Percentiles rank a stretch among this genome's conserved stretches.
Evolutionary conservation across 2,797 vertebrate genomes (phyloP).

Genomic region (Cottoperca gobio): DNA sequence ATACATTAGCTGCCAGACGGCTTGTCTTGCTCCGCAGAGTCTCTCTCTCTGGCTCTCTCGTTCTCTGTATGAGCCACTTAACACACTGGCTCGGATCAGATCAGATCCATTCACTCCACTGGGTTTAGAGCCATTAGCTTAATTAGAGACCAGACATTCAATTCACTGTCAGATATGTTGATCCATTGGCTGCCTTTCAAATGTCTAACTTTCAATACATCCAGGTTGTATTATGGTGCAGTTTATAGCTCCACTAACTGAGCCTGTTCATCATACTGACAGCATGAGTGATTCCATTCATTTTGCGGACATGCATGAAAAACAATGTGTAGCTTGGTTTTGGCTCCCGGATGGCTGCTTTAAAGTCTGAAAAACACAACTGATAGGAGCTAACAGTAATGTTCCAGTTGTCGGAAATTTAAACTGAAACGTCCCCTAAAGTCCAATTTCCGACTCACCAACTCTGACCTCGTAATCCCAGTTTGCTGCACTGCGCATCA

Average conservation of each 20-base stretch:
- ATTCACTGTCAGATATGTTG: constrained; percentile 66
- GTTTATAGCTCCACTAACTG: not conserved
- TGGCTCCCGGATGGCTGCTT: not conserved
- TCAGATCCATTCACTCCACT: constrained; percentile 67
- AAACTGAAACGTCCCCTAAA: no score
- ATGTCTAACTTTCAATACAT: constrained; percentile 36
- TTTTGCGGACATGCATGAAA: not conserved
- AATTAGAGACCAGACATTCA: constrained; percentile 71
- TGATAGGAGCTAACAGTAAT: not conserved
- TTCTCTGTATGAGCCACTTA: constrained; percentile 64
- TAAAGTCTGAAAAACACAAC: constrained; percentile 4
- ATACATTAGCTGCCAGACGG: constrained; percentile 17
- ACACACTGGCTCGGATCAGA: constrained; percentile 63
- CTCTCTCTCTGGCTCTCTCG: constrained; percentile 29
- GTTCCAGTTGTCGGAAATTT: no score
- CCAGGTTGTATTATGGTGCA: constrained; percentile 12
- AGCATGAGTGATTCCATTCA: constrained; percentile 5
- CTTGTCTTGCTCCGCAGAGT: constrained; percentile 10
- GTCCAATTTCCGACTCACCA: no score
- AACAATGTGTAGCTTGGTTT: not conserved
- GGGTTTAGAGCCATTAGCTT: constrained; percentile 77
- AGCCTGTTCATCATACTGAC: not conserved
- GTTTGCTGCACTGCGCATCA: no score
- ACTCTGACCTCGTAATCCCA: no score
- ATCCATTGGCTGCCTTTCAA: constrained; percentile 59